Evolutionary conservation across 2,113 vertebrate species (phyloP), one percentile per base, ranked within the genome.

Genomic region (Xenopus borealis): DNA sequence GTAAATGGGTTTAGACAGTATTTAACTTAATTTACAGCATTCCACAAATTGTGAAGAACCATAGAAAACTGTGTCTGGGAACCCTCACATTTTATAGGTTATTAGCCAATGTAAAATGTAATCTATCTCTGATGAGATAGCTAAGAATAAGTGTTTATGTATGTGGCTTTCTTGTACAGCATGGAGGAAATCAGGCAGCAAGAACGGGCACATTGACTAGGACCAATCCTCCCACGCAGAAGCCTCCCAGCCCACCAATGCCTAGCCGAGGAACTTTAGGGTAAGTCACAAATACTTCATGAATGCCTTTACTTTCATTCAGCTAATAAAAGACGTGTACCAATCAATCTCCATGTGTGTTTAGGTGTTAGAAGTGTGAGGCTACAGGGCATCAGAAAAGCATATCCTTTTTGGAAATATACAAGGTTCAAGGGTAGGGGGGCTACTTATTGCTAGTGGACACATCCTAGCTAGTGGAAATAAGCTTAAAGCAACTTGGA

Each of bases 151-250:
- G 53, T 55, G 16, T 55, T 55, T 14, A 0, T 52, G 46, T 63
- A 3, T 69, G 64, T 62, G 23, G 87, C 82, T 84, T 85, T 88
- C 82, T 76, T 69, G 79, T 81, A 90, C 93, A 99, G 92, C 97
- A 98, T 88, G 97, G 97, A 88, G 96, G 95, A 91, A 98, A 96
- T 87, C 97, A 96, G 90, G 85, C 94, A 66, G 85, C 92, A 85
- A 93, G 95, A 93, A 94, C 92, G 87, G 96, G 96, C 89, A 99
- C 96, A 13, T 87, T 99, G 83, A 98, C 95, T 78, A 94, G 97
- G 92, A 99, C 96, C 94, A 99, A 95, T 86, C 97, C 97, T 65
- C 96, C 97, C 27, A 98, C 97, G 72, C 97, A 99, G 89, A 99
- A 98, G 86, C 97, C 97, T 19, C 97, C 96, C 19, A 99, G 97